Evolutionary conservation across 2,113 vertebrate genomes (phyloP), one percentile per base, ranked within the genome.

Genomic region (Serinus canaria): DNA sequence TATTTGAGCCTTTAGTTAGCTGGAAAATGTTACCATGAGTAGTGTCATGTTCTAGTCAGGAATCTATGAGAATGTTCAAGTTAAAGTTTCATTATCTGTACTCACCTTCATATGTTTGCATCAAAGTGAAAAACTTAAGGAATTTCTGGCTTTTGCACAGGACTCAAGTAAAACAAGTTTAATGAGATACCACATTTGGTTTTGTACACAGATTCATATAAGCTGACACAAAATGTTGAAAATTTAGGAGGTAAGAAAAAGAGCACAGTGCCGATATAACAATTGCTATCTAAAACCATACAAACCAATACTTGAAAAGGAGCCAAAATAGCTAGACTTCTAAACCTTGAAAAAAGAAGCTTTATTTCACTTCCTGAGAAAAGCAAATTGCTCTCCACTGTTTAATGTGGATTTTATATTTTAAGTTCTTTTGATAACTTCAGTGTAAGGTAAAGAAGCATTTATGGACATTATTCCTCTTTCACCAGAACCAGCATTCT

Each of bases 401-500:
- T 69, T 49, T 64, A 35, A 56, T 23, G 28, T 44, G 27, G n/a
- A 58, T 86, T 80, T 88, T 60, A 4, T 46, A 19, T 44, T 44
- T 44, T 44, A 44, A 44, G 3, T 27, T 70, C 13, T 59, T 9
- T n/a, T 47, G 6, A 67, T 66, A 56, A 18, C 19, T 23, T 83
- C 63, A 27, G 0, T 3, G 0, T 81, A 47, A 76, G 14, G 21
- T 74, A 67, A 82, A 89, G 28, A 69, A 62, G 47, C 6, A 22
- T 56, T 83, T 39, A 20, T 69, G 62, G 7, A 16, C 37, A 33
- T 81, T 82, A 25, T 69, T n/a, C n/a, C n/a, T 13, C 67, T 90
- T 67, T 94, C 78, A 24, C 56, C 98, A 99, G 99, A 98, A 33
- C 99, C 99, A 17, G 70, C 97, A 41, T 99, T 99, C 97, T 99